Evolutionary conservation across 2,113 vertebrate species (phyloP).

Genomic region (Neodon shergylaensis): DNA sequence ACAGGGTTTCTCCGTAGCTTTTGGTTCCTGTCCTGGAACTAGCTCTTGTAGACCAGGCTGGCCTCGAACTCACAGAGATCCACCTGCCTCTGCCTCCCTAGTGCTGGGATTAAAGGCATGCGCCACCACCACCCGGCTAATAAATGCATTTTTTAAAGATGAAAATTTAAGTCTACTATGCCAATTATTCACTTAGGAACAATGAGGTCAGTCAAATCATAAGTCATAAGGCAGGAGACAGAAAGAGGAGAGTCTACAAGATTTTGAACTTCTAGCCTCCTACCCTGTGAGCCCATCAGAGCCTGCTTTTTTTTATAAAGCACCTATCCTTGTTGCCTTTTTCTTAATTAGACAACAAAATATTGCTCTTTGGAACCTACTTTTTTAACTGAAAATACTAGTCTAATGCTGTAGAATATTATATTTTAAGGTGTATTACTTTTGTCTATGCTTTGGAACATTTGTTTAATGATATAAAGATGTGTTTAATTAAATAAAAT

Average conservation of each 20-base stretch:
- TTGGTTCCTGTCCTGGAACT: too few relatives aligned
- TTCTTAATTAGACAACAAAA: not conserved
- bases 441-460: too few relatives aligned
- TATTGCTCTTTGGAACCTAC: not conserved
- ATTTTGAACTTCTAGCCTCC: not conserved
- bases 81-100: too few relatives aligned
- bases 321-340: not conserved
- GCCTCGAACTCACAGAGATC: too few relatives aligned
- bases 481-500: too few relatives aligned
- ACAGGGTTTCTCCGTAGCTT: too few relatives aligned
- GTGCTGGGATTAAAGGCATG: too few relatives aligned
- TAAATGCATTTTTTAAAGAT: not conserved
- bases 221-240: not conserved
- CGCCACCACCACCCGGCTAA: too few relatives aligned
- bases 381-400: not conserved
- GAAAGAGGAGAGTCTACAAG: not conserved
- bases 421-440: too few relatives aligned
- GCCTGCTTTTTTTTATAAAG: not conserved
- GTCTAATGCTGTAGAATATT: too few relatives aligned
- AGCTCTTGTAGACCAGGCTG: too few relatives aligned
- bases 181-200: not conserved
- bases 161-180: not conserved
- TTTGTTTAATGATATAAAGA: too few relatives aligned
- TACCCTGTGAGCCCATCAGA: not conserved
- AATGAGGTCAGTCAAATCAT: not conserved